Conservation (phyloP, 2,797 vertebrate species). For the Synaphobranchus kaupii region DNA sequence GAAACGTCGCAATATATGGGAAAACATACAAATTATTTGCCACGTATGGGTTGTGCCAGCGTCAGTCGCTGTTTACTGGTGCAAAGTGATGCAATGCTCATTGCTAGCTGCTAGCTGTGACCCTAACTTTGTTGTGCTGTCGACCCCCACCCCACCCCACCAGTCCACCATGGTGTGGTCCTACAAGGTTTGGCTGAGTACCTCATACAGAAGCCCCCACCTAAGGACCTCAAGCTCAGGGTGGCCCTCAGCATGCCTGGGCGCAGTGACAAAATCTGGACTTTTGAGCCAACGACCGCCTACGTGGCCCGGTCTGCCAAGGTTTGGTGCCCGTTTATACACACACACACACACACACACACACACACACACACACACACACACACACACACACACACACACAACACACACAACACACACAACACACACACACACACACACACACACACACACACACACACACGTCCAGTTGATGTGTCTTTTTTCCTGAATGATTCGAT, state of each 20-base stretch:
- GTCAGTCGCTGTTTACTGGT: background rate
- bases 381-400: no score
- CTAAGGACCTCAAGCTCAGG: conserved; percentile 53
- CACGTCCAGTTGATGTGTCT: no score
- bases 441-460: no score
- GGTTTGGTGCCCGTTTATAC: conserved; percentile 48
- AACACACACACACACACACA: no score
- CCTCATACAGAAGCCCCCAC: conserved; percentile 57
- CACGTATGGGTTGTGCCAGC: no score
- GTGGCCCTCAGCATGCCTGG: conserved; percentile 67
- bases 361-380: no score
- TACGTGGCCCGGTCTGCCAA: conserved; percentile 62
- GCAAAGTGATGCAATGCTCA: no score
- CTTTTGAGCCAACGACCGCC: conserved; percentile 56
- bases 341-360: background rate
- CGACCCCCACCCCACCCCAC: background rate
- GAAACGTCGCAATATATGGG: no score
- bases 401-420: no score
- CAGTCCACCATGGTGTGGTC: conserved; percentile 78
- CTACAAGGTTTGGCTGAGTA: conserved; percentile 75
- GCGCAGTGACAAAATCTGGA: conserved; percentile 60
- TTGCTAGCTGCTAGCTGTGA: background rate
- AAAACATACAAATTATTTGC: no score
- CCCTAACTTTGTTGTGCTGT: background rate
- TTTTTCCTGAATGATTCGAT: no score